These are phyloP conservation scores for Trematocara unimaculatum DNA, from an alignment of 2,113 vertebrate genomes.

Conservation along the genomic window DNA sequence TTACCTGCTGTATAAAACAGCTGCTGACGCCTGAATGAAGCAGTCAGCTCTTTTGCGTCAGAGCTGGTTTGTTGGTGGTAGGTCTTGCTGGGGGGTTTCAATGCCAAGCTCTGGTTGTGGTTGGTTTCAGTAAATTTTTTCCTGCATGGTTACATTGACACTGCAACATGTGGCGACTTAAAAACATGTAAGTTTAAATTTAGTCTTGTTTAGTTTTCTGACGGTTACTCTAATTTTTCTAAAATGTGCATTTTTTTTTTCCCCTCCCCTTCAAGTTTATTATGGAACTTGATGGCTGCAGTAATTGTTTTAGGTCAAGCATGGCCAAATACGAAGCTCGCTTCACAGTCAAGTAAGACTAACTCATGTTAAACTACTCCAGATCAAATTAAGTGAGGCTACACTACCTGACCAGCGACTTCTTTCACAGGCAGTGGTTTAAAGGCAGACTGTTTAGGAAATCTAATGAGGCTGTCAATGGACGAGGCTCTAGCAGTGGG, in stretches of 20 bases:
- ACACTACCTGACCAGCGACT: not conserved
- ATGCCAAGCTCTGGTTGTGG: not conserved
- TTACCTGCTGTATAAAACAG: conserved; percentile 15
- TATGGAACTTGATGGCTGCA: conserved; percentile 50
- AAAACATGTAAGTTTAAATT: conserved; percentile 32
- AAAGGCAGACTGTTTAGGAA: conserved; percentile 58
- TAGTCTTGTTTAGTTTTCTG: not conserved
- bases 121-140: not conserved
- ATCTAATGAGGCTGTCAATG: conserved; percentile 61
- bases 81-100: not conserved
- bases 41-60: not conserved
- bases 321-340: conserved; percentile 17
- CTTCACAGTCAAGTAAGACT: conserved; percentile 57
- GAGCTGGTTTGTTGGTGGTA: not conserved
- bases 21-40: not conserved
- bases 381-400: not conserved
- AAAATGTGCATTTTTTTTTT: accelerated
- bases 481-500: conserved; percentile 62
- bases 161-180: conserved; percentile 20
- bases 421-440: conserved; percentile 44
- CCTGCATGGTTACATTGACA: not conserved
- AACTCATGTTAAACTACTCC: not conserved
- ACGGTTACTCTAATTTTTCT: accelerated
- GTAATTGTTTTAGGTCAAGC: conserved; percentile 27
- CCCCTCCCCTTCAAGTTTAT: conserved; percentile 1